Conservation (phyloP, 1,140 invertebrate species). For the Tetramorium parvispinum region DNA sequence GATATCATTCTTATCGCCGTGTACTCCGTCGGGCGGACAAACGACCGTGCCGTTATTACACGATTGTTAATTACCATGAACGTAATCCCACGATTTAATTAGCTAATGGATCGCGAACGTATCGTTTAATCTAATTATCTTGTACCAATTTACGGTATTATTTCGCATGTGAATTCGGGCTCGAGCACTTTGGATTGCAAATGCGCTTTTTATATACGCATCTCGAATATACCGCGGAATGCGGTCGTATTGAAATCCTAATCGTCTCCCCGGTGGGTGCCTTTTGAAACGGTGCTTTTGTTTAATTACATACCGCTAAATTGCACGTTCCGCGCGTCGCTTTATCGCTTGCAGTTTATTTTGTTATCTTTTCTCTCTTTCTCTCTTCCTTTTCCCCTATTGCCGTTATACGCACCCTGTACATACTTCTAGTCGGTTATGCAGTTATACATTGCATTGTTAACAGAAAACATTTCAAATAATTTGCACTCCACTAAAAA, state of each 20-base stretch:
- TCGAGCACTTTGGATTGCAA: slow-evolving; percentile 7
- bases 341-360: slow-evolving; percentile 56
- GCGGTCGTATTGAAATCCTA: slow-evolving; percentile 53
- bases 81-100: slow-evolving; percentile 53
- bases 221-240: slow-evolving; percentile 20
- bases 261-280: slow-evolving; percentile 45
- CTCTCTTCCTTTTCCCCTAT: slow-evolving; percentile 4
- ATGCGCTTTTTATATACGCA: slow-evolving; percentile 38
- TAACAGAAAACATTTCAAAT: background rate
- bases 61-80: slow-evolving; percentile 55
- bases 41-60: slow-evolving; percentile 15
- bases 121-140: slow-evolving; percentile 61
- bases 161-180: slow-evolving; percentile 27
- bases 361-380: slow-evolving; percentile 28
- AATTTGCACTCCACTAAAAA: background rate
- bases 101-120: slow-evolving; percentile 53
- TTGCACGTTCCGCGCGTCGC: slow-evolving; percentile 16
- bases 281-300: slow-evolving; percentile 54
- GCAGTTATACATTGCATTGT: background rate
- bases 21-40: slow-evolving; percentile 6
- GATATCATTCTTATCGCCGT: slow-evolving; percentile 36
- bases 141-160: slow-evolving; percentile 49
- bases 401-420: background rate
- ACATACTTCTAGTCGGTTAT: background rate
- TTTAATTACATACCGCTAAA: slow-evolving; percentile 54